Evolutionary conservation across 2,888 invertebrate species (phyloP).

Genomic region (Merodon equestris): DNA sequence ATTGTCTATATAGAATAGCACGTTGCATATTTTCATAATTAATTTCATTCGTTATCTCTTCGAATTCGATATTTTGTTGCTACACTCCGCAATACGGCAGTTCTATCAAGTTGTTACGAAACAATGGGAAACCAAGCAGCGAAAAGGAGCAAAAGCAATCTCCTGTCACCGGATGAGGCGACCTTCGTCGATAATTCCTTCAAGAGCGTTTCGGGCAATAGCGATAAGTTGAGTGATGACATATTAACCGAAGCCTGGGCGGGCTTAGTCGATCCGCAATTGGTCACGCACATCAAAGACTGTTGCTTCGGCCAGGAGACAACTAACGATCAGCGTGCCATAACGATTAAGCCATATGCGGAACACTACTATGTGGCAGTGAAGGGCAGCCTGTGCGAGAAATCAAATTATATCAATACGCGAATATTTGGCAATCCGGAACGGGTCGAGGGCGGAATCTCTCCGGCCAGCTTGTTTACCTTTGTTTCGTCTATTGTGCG

Average conservation of each 20-base stretch:
- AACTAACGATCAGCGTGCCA: conserved; percentile 8
- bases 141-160: conserved; percentile 63
- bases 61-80: neutral
- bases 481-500: conserved; percentile 46
- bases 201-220: conserved; percentile 59
- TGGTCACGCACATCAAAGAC: conserved; percentile 14
- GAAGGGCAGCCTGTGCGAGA: conserved; percentile 44
- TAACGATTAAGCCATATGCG: conserved; percentile 37
- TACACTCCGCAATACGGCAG: neutral
- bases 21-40: too few relatives aligned
- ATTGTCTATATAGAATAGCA: neutral
- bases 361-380: conserved; percentile 49
- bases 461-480: conserved; percentile 16
- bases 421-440: conserved; percentile 43
- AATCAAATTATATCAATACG: conserved; percentile 46
- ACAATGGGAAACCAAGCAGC: conserved; percentile 72
- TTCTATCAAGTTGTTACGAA: conserved; percentile 8
- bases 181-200: conserved; percentile 72
- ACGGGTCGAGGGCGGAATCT: conserved; percentile 48
- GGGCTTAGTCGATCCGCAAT: conserved; percentile 31
- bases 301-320: neutral
- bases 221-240: conserved; percentile 38
- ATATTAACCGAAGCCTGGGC: conserved; percentile 19
- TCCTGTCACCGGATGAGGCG: conserved; percentile 72
- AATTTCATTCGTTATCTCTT: too few relatives aligned